Evolutionary conservation across 2,888 invertebrate species (phyloP).

Genomic region (Andricus curvator): DNA sequence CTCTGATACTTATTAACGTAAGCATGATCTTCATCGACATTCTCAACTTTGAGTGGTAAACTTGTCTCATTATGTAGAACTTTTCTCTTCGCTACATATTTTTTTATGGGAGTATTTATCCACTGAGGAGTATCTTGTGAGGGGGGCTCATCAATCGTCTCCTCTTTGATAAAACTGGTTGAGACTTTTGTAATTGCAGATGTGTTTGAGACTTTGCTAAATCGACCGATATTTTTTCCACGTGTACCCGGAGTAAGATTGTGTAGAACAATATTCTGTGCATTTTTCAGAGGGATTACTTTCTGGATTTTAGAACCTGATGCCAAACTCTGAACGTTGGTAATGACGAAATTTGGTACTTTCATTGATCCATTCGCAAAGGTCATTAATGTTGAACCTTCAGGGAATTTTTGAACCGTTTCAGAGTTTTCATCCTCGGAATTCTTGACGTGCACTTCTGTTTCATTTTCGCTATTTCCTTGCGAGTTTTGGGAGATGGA

Average conservation of each 20-base stretch:
- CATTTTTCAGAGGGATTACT: not conserved
- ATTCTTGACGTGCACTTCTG: not conserved
- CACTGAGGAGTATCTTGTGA: not conserved
- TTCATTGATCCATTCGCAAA: constrained; percentile 24
- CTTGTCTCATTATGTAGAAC: not conserved
- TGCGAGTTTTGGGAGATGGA: not conserved
- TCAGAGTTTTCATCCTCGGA: not conserved
- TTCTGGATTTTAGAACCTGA: not conserved
- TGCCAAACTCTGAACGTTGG: constrained; percentile 8
- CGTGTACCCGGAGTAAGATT: not conserved
- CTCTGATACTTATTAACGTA: constrained; percentile 19
- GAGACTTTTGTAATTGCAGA: not conserved
- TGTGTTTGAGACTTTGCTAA: not conserved
- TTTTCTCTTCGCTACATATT: constrained; percentile 15
- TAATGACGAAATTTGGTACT: constrained; percentile 36
- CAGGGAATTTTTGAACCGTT: not conserved
- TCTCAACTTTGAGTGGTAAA: not conserved
- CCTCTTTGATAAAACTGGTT: not conserved
- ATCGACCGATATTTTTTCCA: not conserved
- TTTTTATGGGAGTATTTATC: constrained; percentile 4
- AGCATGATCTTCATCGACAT: not conserved
- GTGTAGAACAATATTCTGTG: not conserved
- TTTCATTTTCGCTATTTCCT: not conserved
- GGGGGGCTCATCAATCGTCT: not conserved
- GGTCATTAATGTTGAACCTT: constrained; percentile 18